phyloP scores from a whole-genome alignment of 2,888 invertebrate genomes.

The Rugalucina vietnamica region DNA sequence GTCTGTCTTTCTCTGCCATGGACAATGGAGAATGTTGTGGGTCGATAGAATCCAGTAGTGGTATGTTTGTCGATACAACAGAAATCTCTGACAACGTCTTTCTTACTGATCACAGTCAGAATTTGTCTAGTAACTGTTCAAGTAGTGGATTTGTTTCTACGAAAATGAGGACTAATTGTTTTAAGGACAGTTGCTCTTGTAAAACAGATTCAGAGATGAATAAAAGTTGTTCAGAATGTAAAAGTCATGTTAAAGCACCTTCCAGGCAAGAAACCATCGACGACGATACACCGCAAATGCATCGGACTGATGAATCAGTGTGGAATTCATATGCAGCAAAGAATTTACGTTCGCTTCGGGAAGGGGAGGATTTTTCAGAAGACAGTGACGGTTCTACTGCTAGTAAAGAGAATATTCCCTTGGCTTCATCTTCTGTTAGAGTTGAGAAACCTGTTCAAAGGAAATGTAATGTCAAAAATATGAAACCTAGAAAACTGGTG shows the following conservation, averaged over 20 bases:
- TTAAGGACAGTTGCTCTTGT: constrained; percentile 13
- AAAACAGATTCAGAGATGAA: not conserved
- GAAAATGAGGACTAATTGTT: constrained; percentile 20
- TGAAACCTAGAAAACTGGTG: constrained; percentile 44
- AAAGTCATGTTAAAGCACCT: constrained; percentile 69
- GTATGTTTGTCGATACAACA: not conserved
- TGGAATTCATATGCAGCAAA: constrained; percentile 78
- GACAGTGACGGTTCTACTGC: constrained; percentile 62
- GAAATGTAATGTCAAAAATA: not conserved
- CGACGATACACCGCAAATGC: constrained; percentile 77
- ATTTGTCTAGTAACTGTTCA: not conserved
- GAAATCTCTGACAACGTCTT: constrained; percentile 7
- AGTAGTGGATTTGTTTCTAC: constrained; percentile 32
- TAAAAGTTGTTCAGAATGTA: constrained; percentile 56
- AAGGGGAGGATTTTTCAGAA: constrained; percentile 72
- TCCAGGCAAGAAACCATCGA: constrained; percentile 70
- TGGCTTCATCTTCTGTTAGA: not conserved
- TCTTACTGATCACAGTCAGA: not conserved
- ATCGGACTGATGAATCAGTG: constrained; percentile 74
- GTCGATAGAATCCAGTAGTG: constrained; percentile 2
- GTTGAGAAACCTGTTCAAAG: not conserved
- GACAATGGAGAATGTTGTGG: not conserved
- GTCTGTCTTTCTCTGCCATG: constrained; percentile 20
- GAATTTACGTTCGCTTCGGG: constrained; percentile 75
- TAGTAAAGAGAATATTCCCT: constrained; percentile 43